Evolutionary conservation across 1,140 invertebrate genomes (phyloP).

Genomic region (Heliconius nattereri): DNA sequence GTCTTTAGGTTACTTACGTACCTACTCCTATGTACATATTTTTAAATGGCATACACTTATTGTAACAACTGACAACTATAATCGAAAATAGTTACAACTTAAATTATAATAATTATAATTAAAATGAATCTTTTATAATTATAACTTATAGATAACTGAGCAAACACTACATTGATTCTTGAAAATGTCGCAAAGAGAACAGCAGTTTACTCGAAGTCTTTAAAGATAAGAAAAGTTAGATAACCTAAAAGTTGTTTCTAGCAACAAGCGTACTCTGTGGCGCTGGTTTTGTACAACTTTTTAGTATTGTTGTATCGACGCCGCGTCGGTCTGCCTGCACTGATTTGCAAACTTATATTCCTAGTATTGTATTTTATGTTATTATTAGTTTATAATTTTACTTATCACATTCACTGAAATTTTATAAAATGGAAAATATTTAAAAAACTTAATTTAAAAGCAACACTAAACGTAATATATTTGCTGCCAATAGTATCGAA

Average conservation of each 20-base stretch:
- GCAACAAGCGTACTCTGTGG: slow-evolving; percentile 13
- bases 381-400: slow-evolving; percentile 2
- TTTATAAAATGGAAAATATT: neutral
- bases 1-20: too few relatives aligned
- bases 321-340: neutral
- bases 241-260: slow-evolving; percentile 14
- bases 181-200: neutral
- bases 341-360: neutral
- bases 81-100: too few relatives aligned
- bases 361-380: neutral
- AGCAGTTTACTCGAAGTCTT: slow-evolving; percentile 16
- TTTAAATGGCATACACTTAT: too few relatives aligned
- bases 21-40: too few relatives aligned
- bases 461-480: neutral
- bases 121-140: neutral
- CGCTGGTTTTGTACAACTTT: slow-evolving; percentile 1
- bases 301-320: slow-evolving; percentile 4
- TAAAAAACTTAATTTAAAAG: neutral
- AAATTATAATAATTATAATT: neutral
- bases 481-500: slow-evolving; percentile 5
- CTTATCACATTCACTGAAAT: neutral
- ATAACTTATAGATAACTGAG: neutral
- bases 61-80: too few relatives aligned
- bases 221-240: slow-evolving; percentile 30
- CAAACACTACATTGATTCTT: slow-evolving; percentile 1